A percentile compares a stretch with the other conserved stretches of the same genome.
These are phyloP conservation scores for Pseudachorutes palmiensis DNA, from an alignment of 1,140 invertebrate genomes.

Conservation along the genomic window DNA sequence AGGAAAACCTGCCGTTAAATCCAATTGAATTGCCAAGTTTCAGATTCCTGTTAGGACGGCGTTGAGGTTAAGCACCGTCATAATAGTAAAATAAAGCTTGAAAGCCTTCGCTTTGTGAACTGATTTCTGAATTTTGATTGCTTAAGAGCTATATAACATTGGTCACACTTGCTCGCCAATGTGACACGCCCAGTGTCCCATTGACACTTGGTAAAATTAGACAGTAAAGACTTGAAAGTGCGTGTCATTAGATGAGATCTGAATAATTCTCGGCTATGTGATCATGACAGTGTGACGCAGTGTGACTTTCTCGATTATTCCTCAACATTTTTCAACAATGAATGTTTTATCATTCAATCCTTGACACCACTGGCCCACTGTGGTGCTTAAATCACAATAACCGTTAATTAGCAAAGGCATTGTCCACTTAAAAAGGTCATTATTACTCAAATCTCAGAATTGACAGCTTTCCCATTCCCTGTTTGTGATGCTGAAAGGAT, in stretches of 20 bases:
- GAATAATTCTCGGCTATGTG: background rate
- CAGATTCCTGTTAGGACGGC: background rate
- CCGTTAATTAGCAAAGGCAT: background rate
- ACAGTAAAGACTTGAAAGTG: background rate
- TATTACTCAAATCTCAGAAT: background rate
- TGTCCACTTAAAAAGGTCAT: background rate
- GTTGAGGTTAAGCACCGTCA: background rate
- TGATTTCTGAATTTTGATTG: background rate
- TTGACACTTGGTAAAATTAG: background rate
- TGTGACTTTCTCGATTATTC: background rate
- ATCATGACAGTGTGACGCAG: constrained; percentile 6
- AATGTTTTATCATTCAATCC: background rate
- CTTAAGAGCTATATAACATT: background rate
- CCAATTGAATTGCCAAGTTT: background rate
- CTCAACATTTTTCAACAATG: background rate
- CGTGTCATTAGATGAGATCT: background rate
- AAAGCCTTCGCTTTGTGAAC: background rate
- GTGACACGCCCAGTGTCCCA: background rate
- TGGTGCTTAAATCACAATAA: background rate
- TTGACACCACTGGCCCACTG: background rate
- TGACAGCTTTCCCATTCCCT: background rate
- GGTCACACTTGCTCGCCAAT: background rate
- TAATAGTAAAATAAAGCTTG: background rate
- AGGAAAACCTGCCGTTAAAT: background rate
- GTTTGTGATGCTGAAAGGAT: background rate